Percentiles rank a stretch among this genome's conserved stretches.
Evolutionary conservation across 64 coral and sea anemone species (phyloP).

Genomic region (Stichodactyla mertensii): DNA sequence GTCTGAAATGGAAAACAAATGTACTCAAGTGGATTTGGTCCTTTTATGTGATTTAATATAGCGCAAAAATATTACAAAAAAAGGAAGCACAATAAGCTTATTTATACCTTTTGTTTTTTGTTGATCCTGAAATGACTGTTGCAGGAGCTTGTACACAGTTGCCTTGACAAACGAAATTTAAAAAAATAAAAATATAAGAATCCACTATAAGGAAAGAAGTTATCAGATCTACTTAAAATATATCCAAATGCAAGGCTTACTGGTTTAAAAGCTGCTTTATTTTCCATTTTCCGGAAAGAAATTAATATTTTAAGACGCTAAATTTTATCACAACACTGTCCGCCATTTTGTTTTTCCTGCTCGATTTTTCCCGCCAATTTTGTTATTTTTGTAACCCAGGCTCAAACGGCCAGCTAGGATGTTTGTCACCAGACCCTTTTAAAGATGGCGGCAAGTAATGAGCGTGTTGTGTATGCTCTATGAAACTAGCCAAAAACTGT

Average conservation of each 20-base stretch:
- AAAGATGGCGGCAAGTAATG: background rate
- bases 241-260: background rate
- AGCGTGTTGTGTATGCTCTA: background rate
- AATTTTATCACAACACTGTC: background rate
- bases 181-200: background rate
- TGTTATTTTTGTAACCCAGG: background rate
- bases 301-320: no score
- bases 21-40: no score
- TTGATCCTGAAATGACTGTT: constrained; percentile 69
- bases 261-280: constrained; percentile 16
- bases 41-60: no score
- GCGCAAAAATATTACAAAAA: no score
- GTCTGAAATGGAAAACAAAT: no score
- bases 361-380: constrained; percentile 3
- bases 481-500: background rate
- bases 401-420: background rate
- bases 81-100: no score
- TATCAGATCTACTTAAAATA: background rate
- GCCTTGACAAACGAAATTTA: constrained; percentile 29
- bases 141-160: constrained; percentile 78
- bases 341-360: background rate
- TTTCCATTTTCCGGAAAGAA: background rate
- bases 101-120: constrained; percentile 81
- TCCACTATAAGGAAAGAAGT: background rate
- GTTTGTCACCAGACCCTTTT: background rate